Base-by-base conservation (phyloP, 1,140 invertebrate species). In the Pachypeltis micranthus region DNA sequence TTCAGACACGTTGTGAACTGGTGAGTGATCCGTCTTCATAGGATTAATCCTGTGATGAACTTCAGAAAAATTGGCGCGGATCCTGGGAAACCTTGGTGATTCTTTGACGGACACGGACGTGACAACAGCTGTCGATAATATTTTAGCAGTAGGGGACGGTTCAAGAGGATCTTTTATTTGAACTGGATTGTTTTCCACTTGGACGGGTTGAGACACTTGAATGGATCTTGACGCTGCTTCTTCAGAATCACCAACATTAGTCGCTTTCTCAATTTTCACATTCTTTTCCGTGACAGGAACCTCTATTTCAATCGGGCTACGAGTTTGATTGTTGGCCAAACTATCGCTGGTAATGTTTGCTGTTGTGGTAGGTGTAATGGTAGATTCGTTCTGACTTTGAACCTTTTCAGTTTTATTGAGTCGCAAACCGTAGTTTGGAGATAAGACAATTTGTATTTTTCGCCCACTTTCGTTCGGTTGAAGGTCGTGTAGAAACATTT, bases 41-140 rank as follows among this genome's bases (percentile, higher is more conserved):
- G 56, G 24, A 16, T 58, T 62, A 24, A 44, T 21, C 23, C 47
- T 51, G 1, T 23, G n/a, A 14, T 25, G 31, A 12, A 44, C 10
- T 21, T 61, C 25, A 14, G 59, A 16, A 10, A 31, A 29, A 19
- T 57, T 62, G 16, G 21, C 0, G 19, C 58, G 61, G 23, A 65
- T 58, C 26, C 61, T 60, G 21, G 60, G 54, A 59, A 34, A 16
- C 24, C 59, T 44, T 19, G 58, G 58, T 26, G 66, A 39, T 55
- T 68, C 66, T 59, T 68, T 65, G 3, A 68, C 65, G 1, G 67
- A 68, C 2, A 68, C 66, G 1, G 67, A 68, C 1, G 67, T 67
- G 2, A 68, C 67, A 1, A 68, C 67, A 14, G 67, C 67, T n/a
- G 67, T 68, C 25, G 67, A 68, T n/a, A 68, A 51, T n/a, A 68